Evolutionary conservation across 2,113 vertebrate species (phyloP).

Genomic region (Sphaerodactylus townsendi): DNA sequence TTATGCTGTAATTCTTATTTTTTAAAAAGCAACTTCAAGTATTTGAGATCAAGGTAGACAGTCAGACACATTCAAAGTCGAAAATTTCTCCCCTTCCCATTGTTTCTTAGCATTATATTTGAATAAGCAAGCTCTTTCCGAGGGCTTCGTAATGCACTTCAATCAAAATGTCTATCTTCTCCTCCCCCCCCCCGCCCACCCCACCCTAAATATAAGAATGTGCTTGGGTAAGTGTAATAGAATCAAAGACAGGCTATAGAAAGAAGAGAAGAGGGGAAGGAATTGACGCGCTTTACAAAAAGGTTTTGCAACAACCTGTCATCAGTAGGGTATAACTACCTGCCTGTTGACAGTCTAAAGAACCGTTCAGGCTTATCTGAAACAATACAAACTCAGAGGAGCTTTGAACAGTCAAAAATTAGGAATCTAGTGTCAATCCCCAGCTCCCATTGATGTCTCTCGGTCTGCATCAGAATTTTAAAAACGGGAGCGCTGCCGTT

Average conservation of each 20-base stretch:
- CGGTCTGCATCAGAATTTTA: not conserved
- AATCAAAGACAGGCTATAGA: not conserved
- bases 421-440: not conserved
- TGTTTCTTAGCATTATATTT: not conserved
- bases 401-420: not conserved
- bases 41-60: not conserved
- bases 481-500: not conserved
- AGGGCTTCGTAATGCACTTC: not conserved
- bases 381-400: not conserved
- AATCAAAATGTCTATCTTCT: not conserved
- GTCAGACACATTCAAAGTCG: not conserved
- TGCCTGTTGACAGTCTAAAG: not conserved
- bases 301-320: not conserved
- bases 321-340: not conserved
- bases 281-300: not conserved
- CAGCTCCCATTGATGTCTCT: not conserved
- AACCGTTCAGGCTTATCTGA: not conserved
- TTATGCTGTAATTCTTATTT: constrained; percentile 15
- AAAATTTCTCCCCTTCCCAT: too few species aligned
- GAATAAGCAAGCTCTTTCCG: not conserved
- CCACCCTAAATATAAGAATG: not conserved
- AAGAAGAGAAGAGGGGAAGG: not conserved
- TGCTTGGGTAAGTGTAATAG: not conserved
- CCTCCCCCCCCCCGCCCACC: too few species aligned
- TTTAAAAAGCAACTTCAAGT: constrained; percentile 1